Conservation (phyloP, 2,888 invertebrate genomes). For the Xestoiulus laeticollis region DNA sequence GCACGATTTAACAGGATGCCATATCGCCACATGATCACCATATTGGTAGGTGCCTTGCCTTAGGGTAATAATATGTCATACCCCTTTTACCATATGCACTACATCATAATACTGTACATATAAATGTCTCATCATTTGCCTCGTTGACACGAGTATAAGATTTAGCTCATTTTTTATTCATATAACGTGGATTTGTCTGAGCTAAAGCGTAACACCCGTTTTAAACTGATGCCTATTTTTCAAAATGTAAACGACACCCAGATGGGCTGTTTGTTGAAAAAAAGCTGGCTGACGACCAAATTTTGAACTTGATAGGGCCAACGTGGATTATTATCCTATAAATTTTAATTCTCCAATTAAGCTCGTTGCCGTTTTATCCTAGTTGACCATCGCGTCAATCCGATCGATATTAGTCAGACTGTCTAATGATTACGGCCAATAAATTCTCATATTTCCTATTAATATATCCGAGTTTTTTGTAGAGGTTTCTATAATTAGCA, state of each 20-base stretch:
- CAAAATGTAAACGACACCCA: background rate
- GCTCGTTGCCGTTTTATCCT: background rate
- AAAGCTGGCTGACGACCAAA: background rate
- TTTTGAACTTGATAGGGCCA: background rate
- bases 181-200: too few relatives aligned
- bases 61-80: too few relatives aligned
- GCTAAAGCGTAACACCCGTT: background rate
- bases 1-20: too few relatives aligned
- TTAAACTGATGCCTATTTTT: background rate
- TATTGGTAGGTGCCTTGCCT: too few relatives aligned
- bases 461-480: background rate
- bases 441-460: background rate
- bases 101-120: too few relatives aligned
- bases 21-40: too few relatives aligned
- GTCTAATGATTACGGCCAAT: slow-evolving; percentile 23
- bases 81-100: too few relatives aligned
- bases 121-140: too few relatives aligned
- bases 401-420: background rate
- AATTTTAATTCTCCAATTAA: slow-evolving; percentile 41
- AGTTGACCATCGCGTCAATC: slow-evolving; percentile 1
- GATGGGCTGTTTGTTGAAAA: background rate
- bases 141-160: background rate
- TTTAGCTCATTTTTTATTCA: background rate
- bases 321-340: background rate
- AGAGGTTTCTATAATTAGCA: background rate